Base-by-base conservation (phyloP, 2,797 vertebrate genomes). In the Eleutherodactylus coqui region DNA sequence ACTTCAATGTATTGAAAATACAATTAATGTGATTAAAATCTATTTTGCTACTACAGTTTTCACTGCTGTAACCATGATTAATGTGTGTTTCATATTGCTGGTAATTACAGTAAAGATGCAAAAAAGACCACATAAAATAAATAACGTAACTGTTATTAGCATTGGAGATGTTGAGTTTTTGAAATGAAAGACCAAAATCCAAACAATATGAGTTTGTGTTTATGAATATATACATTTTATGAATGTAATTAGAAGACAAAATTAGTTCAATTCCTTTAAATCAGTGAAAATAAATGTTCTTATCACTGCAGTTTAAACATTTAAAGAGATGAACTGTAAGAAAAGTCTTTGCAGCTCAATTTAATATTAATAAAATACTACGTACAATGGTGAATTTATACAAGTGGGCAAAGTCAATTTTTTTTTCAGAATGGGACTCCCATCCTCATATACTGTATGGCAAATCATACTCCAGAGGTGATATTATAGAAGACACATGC, bases 21-120 rank as follows among this genome's bases (percentile, higher is more conserved):
- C 62, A 83, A 83, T 87, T 87, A 83, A 62, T 84, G 67, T 75
- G 77, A 75, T 87, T 84, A 83, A 87, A 84, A 84, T 84, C 67
- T 84, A 73, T 79, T 87, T 75, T 87, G 53, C 49, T 75, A 64
- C 67, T 55, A 47, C 14, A 49, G 81, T 84, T 87, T 87, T 51
- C 53, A 62, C 1, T 84, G 55, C 82, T 73, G 67, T 78, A 84
- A 84, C 51, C 51, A 41, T 87, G 81, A 87, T 73, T 87, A 84
- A 87, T 87, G 75, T 60, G 41, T 36, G 51, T 41, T 83, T 83
- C 75, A 83, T 87, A 79, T 75, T 69, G 51, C 24, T 73, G 69
- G 29, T 83, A 73, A 79, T 83, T 83, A 51, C 67, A 79, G 36
- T 60, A 64, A 77, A 72, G 51, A 58, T 78, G 64, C 38, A 83